phyloP scores from a whole-genome alignment of 2,888 invertebrate genomes.

The Noctua janthe region DNA sequence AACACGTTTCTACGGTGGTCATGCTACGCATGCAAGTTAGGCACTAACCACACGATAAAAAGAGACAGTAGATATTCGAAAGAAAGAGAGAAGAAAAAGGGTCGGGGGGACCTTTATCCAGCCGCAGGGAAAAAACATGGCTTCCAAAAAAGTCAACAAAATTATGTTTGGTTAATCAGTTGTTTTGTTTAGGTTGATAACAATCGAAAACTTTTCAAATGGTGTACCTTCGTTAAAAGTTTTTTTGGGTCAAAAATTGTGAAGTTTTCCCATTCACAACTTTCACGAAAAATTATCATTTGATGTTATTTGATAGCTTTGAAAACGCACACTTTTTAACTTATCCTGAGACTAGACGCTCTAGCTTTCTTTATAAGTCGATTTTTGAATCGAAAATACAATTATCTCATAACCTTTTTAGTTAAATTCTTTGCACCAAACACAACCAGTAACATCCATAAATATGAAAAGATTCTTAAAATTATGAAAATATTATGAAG shows the following conservation, averaged over 20 bases:
- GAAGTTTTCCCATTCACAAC: not conserved
- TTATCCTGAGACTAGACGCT: not conserved
- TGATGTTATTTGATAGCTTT: not conserved
- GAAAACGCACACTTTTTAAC: not conserved
- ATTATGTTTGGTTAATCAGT: not conserved
- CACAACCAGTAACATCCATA: too few species aligned
- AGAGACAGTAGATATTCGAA: not conserved
- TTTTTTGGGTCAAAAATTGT: conserved; percentile 1
- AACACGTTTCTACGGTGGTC: too few species aligned
- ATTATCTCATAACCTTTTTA: too few species aligned
- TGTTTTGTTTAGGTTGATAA: not conserved
- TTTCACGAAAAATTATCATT: not conserved
- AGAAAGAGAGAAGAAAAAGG: not conserved
- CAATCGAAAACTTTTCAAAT: conserved; percentile 1
- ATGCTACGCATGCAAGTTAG: too few species aligned
- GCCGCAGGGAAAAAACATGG: not conserved
- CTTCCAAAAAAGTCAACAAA: not conserved
- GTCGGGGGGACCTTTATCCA: not conserved
- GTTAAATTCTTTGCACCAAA: too few species aligned
- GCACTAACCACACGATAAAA: too few species aligned
- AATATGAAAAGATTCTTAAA: too few species aligned
- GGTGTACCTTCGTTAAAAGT: not conserved
- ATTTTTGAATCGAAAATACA: not conserved
- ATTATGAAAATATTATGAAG: too few species aligned
- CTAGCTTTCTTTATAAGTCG: not conserved